Evolutionary conservation across 30 jellyfish, hydroid and myxozoan species (phyloP).

Genomic region (Aurelia aurita): DNA sequence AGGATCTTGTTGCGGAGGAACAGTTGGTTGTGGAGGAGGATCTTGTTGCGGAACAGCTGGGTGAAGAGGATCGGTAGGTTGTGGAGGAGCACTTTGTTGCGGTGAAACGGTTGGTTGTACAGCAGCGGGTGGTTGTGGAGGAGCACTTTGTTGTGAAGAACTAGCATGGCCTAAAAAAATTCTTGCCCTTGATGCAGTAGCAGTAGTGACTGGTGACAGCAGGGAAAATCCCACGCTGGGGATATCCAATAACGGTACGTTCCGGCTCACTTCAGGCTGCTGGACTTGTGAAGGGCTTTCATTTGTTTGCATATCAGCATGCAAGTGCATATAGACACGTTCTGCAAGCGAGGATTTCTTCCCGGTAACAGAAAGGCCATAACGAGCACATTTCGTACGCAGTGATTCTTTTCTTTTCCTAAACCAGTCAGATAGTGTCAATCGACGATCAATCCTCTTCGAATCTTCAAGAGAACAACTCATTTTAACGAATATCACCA

Average conservation of each 20-base stretch:
- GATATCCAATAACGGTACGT: background rate
- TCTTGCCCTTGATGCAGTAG: too few relatives aligned
- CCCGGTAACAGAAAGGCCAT: background rate
- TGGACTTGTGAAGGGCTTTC: background rate
- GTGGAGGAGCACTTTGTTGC: too few relatives aligned
- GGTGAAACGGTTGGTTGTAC: too few relatives aligned
- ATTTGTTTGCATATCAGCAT: background rate
- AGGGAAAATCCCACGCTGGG: background rate
- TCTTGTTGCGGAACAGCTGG: too few relatives aligned
- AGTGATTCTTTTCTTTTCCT: background rate
- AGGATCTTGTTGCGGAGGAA: too few relatives aligned
- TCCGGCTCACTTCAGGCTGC: background rate
- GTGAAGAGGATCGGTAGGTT: too few relatives aligned
- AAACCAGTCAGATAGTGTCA: background rate
- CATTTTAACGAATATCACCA: background rate
- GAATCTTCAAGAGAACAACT: background rate
- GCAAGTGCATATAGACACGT: background rate
- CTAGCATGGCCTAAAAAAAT: too few relatives aligned
- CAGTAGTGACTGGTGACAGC: background rate
- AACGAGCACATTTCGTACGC: conserved; percentile 2
- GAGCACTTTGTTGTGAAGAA: too few relatives aligned
- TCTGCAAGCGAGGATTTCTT: background rate
- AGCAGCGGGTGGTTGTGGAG: too few relatives aligned
- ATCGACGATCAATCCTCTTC: background rate
- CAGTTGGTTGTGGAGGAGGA: too few relatives aligned